These are phyloP conservation scores for Anoplolepis gracilipes DNA, from an alignment of 1,140 invertebrate genomes.

Conservation along the genomic window DNA sequence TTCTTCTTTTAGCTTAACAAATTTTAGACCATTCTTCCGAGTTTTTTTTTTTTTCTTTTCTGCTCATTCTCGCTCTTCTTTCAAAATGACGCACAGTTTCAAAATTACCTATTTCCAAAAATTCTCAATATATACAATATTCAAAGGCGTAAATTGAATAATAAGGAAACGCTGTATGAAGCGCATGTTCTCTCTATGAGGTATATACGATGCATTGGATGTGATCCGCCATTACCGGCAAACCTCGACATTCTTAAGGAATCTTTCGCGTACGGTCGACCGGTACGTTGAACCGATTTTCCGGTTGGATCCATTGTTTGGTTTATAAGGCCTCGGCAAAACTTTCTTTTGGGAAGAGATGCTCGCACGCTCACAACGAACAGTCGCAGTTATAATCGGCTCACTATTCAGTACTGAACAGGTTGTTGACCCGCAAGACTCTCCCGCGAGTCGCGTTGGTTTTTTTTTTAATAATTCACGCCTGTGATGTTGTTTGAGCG, in stretches of 20 bases:
- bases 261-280: slow-evolving; percentile 73
- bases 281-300: slow-evolving; percentile 71
- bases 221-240: slow-evolving; percentile 55
- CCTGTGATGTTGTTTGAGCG: neutral
- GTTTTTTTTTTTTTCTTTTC: slow-evolving; percentile 8
- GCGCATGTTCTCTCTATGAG: slow-evolving; percentile 31
- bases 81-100: neutral
- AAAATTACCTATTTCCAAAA: neutral
- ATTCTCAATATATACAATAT: neutral
- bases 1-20: slow-evolving; percentile 53
- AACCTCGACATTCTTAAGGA: slow-evolving; percentile 71
- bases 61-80: slow-evolving; percentile 3
- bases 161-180: slow-evolving; percentile 4
- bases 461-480: slow-evolving; percentile 15
- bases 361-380: neutral
- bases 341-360: slow-evolving; percentile 4
- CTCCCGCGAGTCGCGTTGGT: neutral
- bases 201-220: slow-evolving; percentile 1
- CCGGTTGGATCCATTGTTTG: slow-evolving; percentile 75
- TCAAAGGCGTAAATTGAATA: neutral
- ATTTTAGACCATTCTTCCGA: slow-evolving; percentile 66
- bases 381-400: slow-evolving; percentile 7
- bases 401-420: neutral
- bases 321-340: neutral
- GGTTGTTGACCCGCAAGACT: slow-evolving; percentile 31